These are phyloP conservation scores for Labroides dimidiatus DNA, from an alignment of 2,797 vertebrate species.

Conservation along the genomic window DNA sequence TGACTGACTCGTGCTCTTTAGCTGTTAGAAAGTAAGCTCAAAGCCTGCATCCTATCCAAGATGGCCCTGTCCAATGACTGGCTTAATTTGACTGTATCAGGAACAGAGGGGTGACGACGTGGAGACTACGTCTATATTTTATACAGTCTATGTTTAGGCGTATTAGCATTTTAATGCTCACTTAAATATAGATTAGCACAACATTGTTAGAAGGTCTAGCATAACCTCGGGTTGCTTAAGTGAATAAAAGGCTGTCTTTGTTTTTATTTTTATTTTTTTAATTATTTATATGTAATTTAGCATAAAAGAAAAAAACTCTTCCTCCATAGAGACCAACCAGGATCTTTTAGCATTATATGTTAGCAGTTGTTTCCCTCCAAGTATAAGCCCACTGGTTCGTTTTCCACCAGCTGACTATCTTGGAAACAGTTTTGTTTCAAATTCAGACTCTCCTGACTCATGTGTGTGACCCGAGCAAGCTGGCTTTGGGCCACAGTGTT, in stretches of 20 bases:
- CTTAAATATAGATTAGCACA: too few relatives aligned
- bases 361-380: not conserved
- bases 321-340: not conserved
- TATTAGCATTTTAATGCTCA: too few relatives aligned
- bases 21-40: too few relatives aligned
- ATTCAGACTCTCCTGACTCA: slow-evolving; percentile 1
- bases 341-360: not conserved
- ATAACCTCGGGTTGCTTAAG: too few relatives aligned
- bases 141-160: too few relatives aligned
- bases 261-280: not conserved
- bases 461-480: slow-evolving; percentile 16
- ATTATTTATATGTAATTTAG: not conserved
- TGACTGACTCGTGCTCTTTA: too few relatives aligned
- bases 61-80: too few relatives aligned
- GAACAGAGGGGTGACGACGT: too few relatives aligned
- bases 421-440: not conserved
- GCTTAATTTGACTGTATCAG: too few relatives aligned
- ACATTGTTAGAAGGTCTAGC: not conserved
- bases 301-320: not conserved
- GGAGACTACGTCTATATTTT: too few relatives aligned
- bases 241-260: too few relatives aligned
- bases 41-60: too few relatives aligned
- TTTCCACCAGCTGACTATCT: not conserved
- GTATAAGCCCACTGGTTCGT: not conserved
- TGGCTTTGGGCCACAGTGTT: slow-evolving; percentile 26